Base-by-base conservation (phyloP, 1,140 invertebrate genomes). In the Caerostris extrusa region DNA sequence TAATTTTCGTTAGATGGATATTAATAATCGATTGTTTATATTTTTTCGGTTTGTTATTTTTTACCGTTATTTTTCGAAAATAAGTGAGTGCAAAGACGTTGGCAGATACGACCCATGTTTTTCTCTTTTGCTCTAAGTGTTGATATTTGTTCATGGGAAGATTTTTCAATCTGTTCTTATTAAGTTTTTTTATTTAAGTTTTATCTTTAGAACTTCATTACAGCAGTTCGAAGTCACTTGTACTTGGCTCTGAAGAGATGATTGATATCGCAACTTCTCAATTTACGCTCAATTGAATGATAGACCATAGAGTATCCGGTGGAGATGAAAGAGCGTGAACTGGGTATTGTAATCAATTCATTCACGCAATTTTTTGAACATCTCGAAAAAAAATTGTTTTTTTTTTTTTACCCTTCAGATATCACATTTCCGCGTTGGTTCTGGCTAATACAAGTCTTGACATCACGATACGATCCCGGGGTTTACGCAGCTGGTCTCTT, bases 401-500 rank as follows among this genome's bases (percentile, higher is more conserved):
- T 64, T 64, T 17, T 56, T 19, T 34, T 14, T 82, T 60, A 34
- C 57, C 53, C 50, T 67, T 60, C 83, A 53, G 67, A 55, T 90
- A 90, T 69, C 88, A 57, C 69, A 56, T 69, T 90, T 92, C 90
- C 81, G 69, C 71, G 87, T 58, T 56, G 57, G 67, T 60, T 90
- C 90, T 85, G 90, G 90, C n/a, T 92, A 92, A 85, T 81, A 77
- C 67, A 67, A 92, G 34, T 53, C 60, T 69, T 92, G 90, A 92
- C 90, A 85, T 85, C 57, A 83, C 82, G 81, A 85, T 67, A 64
- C 19, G 60, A 60, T 61, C 55, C 57, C n/a, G 34, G 58, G 81
- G 77, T 92, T 91, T 92, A 56, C 61, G 60, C 90, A 92, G 90
- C 90, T 92, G 90, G 81, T 50, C n/a, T 92, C 61, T 92, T 85